These are phyloP conservation scores for Gymnorhina tibicen DNA, from an alignment of 2,113 vertebrate species.

Conservation along the genomic window DNA sequence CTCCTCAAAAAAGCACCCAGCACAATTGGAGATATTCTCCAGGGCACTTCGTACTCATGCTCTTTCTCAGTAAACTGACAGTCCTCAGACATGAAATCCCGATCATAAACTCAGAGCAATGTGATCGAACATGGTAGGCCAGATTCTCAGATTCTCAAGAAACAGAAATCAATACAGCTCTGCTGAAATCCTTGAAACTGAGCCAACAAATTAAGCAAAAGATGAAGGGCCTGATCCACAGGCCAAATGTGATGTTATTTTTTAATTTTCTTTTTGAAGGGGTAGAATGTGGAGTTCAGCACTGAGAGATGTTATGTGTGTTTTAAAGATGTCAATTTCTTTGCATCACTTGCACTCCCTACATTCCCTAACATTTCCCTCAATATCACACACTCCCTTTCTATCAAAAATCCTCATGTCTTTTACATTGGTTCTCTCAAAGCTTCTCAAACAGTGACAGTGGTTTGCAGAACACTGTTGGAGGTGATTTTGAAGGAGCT, in stretches of 20 bases:
- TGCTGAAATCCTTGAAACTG: not conserved
- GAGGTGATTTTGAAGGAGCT: not conserved
- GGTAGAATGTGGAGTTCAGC: not conserved
- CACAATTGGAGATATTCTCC: not conserved
- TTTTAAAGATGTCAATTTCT: not conserved
- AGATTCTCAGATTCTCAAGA: not conserved
- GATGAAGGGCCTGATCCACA: not conserved
- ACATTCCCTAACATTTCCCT: not conserved
- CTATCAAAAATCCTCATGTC: not conserved
- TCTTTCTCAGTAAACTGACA: not conserved
- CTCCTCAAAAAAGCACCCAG: not conserved
- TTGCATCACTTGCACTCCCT: not conserved
- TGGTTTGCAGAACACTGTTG: not conserved
- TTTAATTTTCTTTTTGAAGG: not conserved
- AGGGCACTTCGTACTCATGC: not conserved
- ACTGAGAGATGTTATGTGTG: not conserved
- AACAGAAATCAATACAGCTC: not conserved
- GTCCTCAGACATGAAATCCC: not conserved
- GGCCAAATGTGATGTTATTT: not conserved
- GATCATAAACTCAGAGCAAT: not conserved
- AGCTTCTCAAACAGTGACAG: not conserved
- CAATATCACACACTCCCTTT: accelerated
- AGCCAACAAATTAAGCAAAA: not conserved
- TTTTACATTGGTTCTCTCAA: not conserved
- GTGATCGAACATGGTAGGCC: not conserved